phyloP scores from a whole-genome alignment of 1,140 invertebrate genomes.

The Bombus pascuorum region DNA sequence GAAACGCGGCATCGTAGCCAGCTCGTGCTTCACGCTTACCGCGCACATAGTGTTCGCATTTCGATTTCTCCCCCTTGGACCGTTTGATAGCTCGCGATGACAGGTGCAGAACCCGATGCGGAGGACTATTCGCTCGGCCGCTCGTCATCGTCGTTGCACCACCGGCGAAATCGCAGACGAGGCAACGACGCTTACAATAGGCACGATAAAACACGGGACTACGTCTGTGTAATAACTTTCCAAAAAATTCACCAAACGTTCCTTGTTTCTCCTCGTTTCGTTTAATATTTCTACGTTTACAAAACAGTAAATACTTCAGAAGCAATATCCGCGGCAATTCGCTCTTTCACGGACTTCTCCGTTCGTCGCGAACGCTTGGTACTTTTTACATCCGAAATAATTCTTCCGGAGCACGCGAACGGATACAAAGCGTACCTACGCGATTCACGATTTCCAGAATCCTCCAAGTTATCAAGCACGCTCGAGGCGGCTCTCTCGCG shows the following conservation, averaged over 20 bases:
- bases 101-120: not conserved
- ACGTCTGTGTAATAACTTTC: not conserved
- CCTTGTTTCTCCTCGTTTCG: not conserved
- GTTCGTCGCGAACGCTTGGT: not conserved
- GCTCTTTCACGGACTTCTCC: constrained; percentile 6
- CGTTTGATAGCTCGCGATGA: constrained; percentile 1
- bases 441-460: constrained; percentile 41
- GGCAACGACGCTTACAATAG: not conserved
- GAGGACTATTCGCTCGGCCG: not conserved
- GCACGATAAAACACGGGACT: not conserved
- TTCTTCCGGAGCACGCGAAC: constrained; percentile 27
- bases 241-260: constrained; percentile 2
- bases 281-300: not conserved
- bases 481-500: not conserved
- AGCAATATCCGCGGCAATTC: constrained; percentile 26
- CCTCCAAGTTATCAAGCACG: constrained; percentile 33
- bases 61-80: not conserved
- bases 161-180: not conserved
- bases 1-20: constrained; percentile 42
- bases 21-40: constrained; percentile 21
- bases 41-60: not conserved
- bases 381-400: constrained; percentile 27
- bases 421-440: constrained; percentile 31
- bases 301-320: constrained; percentile 14
- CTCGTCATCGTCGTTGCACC: not conserved